A percentile compares a stretch with the other conserved stretches of the same genome.
Evolutionary conservation across 2,888 invertebrate genomes (phyloP).

Genomic region (Diarsia brunnea): DNA sequence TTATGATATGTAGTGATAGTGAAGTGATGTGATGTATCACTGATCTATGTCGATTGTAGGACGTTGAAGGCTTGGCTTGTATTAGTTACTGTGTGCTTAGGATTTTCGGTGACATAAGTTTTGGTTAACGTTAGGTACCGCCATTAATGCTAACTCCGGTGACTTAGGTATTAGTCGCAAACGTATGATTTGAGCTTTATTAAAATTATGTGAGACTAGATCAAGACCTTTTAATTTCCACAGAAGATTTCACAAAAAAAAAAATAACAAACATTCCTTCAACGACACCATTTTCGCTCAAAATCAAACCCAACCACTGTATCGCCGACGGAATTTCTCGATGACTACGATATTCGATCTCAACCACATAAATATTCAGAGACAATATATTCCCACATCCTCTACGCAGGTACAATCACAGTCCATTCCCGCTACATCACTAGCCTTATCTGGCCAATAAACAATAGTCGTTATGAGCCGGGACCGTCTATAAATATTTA

Average conservation of each 20-base stretch:
- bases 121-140: no score
- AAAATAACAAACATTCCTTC: not conserved
- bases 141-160: no score
- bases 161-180: no score
- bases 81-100: no score
- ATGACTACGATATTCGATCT: conserved; percentile 14
- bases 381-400: conserved; percentile 22
- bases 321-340: not conserved
- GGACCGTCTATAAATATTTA: conserved; percentile 75
- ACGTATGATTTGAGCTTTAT: no score
- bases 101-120: no score
- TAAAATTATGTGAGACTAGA: no score
- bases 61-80: no score
- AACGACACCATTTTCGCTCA: not conserved
- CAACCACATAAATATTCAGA: conserved; percentile 11
- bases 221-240: not conserved
- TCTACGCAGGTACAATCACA: conserved; percentile 38
- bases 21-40: no score
- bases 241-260: not conserved
- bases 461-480: conserved; percentile 67
- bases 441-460: conserved; percentile 69
- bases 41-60: no score
- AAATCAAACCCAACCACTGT: not conserved
- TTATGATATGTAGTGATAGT: no score
- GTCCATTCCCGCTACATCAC: conserved; percentile 44